Conservation (phyloP, 2,888 invertebrate genomes). For the Lasioglossum malachurum region DNA sequence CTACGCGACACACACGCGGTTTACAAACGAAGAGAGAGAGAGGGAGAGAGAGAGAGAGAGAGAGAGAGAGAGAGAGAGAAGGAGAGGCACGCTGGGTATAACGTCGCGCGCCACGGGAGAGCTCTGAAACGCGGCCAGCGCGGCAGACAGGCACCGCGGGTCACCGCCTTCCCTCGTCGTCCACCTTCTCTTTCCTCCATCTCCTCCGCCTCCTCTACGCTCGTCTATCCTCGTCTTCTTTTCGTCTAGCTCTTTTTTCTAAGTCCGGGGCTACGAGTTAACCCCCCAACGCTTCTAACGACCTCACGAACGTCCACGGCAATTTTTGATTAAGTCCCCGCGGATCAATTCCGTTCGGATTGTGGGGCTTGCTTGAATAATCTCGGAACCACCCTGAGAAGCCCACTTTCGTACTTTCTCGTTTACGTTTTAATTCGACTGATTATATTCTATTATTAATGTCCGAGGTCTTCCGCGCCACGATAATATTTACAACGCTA, state of each 20-base stretch:
- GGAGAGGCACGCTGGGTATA: constrained; percentile 44
- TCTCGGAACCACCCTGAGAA: neutral
- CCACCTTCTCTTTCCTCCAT: constrained; percentile 39
- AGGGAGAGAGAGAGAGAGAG: too few species aligned
- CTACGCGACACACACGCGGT: constrained; percentile 45
- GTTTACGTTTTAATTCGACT: neutral
- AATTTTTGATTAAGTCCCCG: neutral
- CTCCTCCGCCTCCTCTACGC: neutral
- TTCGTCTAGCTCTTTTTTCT: constrained; percentile 40
- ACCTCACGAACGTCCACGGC: neutral
- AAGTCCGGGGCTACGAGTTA: neutral
- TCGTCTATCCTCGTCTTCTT: constrained; percentile 22
- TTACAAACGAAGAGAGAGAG: constrained; percentile 38
- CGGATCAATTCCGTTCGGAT: neutral
- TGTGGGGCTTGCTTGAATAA: neutral
- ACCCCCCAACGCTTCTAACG: neutral
- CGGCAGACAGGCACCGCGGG: constrained; percentile 84
- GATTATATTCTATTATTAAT: neutral
- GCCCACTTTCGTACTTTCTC: too few species aligned
- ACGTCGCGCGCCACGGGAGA: constrained; percentile 60
- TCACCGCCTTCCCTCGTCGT: constrained; percentile 81
- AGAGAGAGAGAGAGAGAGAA: neutral
- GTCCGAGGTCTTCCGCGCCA: too few species aligned
- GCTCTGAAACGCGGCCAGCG: constrained; percentile 82
- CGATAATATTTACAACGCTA: too few species aligned